Percentiles rank a stretch among this genome's conserved stretches.
These are phyloP conservation scores for Monodelphis domestica DNA, from an alignment of 2,797 vertebrate genomes.

Conservation along the genomic window DNA sequence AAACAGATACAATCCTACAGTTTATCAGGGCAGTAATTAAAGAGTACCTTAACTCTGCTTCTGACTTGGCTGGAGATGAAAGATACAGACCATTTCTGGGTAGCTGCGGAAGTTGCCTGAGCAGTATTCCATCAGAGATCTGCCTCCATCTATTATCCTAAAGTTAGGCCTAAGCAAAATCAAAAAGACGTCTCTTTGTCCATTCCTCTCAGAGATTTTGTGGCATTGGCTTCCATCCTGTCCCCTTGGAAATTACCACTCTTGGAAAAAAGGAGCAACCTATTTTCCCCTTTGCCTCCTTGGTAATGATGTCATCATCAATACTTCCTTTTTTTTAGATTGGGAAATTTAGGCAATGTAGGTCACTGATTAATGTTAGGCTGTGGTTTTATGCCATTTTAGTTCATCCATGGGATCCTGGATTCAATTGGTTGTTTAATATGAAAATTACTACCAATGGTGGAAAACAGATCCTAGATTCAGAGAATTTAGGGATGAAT, in stretches of 20 bases:
- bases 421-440: not conserved
- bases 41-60: constrained; percentile 74
- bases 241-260: not conserved
- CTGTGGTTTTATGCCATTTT: not conserved
- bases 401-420: not conserved
- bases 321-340: not conserved
- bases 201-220: constrained; percentile 22
- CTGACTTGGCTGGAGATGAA: constrained; percentile 66
- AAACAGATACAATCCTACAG: constrained; percentile 29
- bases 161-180: constrained; percentile 6
- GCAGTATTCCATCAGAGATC: constrained; percentile 63
- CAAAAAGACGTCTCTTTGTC: constrained; percentile 69
- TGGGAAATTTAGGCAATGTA: not conserved
- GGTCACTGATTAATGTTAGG: not conserved
- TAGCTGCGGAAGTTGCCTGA: constrained; percentile 56
- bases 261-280: not conserved
- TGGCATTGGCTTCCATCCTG: not conserved
- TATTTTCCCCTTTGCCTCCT: not conserved
- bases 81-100: not conserved
- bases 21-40: constrained; percentile 75
- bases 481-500: not conserved
- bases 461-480: not conserved
- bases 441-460: not conserved
- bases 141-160: constrained; percentile 49
- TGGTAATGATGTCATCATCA: not conserved